Evolutionary conservation across 1,140 invertebrate genomes (phyloP).

Genomic region (Nebria ingens): DNA sequence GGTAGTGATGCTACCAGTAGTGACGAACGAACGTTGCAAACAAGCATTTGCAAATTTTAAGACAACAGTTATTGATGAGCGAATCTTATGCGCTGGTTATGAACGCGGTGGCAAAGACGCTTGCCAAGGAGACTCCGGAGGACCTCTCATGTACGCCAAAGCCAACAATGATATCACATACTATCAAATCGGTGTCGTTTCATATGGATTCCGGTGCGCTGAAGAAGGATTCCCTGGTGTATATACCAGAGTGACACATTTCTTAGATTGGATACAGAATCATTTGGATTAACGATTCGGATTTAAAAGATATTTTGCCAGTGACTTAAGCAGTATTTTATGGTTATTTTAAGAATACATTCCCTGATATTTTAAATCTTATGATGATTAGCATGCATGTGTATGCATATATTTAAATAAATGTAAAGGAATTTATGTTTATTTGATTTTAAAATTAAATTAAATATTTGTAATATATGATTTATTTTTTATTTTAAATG

Average conservation of each 20-base stretch:
- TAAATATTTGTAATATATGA: no score
- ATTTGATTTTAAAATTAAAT: no score
- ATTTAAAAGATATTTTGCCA: no score
- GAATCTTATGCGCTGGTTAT: constrained; percentile 67
- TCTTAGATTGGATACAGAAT: constrained; percentile 47
- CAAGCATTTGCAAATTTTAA: constrained; percentile 45
- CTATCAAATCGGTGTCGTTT: constrained; percentile 61
- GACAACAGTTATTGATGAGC: constrained; percentile 46
- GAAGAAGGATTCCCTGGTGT: constrained; percentile 62
- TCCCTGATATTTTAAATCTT: no score
- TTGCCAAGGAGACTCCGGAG: constrained; percentile 79
- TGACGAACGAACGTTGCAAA: constrained; percentile 48
- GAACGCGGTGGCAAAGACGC: constrained; percentile 63
- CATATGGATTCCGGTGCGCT: constrained; percentile 63
- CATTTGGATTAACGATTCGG: constrained; percentile 29
- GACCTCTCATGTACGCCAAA: constrained; percentile 59
- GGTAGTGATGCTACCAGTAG: constrained; percentile 61
- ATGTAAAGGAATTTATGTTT: no score
- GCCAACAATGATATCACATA: constrained; percentile 18
- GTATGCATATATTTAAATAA: no score
- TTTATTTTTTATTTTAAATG: no score
- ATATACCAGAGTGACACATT: constrained; percentile 61
- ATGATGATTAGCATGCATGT: no score
- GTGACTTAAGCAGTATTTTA: no score
- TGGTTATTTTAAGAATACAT: no score